Percentiles rank a stretch among this genome's conserved stretches.
These are phyloP conservation scores for Macrosiphum euphorbiae DNA, from an alignment of 2,888 invertebrate species.

Conservation along the genomic window DNA sequence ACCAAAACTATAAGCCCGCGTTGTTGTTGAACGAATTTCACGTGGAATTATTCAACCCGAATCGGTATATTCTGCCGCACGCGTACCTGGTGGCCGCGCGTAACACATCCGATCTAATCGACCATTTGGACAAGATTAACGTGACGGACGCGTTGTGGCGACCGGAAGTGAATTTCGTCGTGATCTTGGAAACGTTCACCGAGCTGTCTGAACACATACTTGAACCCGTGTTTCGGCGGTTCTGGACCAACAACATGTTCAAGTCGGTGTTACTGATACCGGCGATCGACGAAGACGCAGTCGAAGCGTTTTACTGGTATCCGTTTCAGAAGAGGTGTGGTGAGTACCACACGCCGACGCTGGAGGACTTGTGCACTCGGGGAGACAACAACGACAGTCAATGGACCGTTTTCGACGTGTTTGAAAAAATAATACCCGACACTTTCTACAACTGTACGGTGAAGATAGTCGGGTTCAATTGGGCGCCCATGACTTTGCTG, in stretches of 20 bases:
- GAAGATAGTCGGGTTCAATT: slow-evolving; percentile 62
- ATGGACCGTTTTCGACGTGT: background rate
- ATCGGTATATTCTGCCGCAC: background rate
- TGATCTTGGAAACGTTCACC: background rate
- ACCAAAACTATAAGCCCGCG: background rate
- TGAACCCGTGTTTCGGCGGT: slow-evolving; percentile 23
- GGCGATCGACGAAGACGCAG: background rate
- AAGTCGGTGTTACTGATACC: slow-evolving; percentile 41
- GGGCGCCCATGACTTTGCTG: slow-evolving; percentile 58
- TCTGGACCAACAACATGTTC: slow-evolving; percentile 19
- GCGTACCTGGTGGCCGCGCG: slow-evolving; percentile 42
- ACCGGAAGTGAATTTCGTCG: slow-evolving; percentile 22
- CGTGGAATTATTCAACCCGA: background rate
- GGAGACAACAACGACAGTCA: background rate
- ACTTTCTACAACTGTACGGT: slow-evolving; percentile 43
- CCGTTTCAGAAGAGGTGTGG: slow-evolving; percentile 43
- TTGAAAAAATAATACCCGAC: slow-evolving; percentile 20
- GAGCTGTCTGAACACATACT: background rate
- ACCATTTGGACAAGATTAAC: slow-evolving; percentile 38
- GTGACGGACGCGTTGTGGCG: slow-evolving; percentile 43
- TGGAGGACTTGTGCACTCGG: background rate
- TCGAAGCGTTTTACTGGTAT: slow-evolving; percentile 38
- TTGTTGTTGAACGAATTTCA: slow-evolving; percentile 24
- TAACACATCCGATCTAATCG: background rate
- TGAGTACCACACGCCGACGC: background rate